These are phyloP conservation scores for Caenorhabditis elegans DNA, from an alignment of 1,140 invertebrate species.

Conservation along the genomic window WBcel235 BX284605.5:6602501-6603000, in stretches of 20 bases:
- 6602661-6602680: background rate
- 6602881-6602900: constrained; percentile 66
- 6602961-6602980: constrained; percentile 47
- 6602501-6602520: background rate
- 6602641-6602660: background rate
- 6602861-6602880: constrained; percentile 66
- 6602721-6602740: background rate
- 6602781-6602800: constrained; percentile 49
- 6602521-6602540: background rate
- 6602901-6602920: constrained; percentile 46
- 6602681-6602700: background rate
- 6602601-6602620: background rate
- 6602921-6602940: constrained; percentile 12
- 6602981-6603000: constrained; percentile 67
- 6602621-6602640: background rate
- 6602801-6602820: constrained; percentile 64
- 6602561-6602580: constrained; percentile 1
- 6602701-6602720: background rate
- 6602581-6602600: background rate
- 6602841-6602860: constrained; percentile 30
- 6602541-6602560: constrained; percentile 9
- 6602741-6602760: no score
- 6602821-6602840: constrained; percentile 61
- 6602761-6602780: background rate
- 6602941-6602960: constrained; percentile 35